phyloP scores from a whole-genome alignment of 2,113 vertebrate species.

The Nycticorax nycticorax region DNA sequence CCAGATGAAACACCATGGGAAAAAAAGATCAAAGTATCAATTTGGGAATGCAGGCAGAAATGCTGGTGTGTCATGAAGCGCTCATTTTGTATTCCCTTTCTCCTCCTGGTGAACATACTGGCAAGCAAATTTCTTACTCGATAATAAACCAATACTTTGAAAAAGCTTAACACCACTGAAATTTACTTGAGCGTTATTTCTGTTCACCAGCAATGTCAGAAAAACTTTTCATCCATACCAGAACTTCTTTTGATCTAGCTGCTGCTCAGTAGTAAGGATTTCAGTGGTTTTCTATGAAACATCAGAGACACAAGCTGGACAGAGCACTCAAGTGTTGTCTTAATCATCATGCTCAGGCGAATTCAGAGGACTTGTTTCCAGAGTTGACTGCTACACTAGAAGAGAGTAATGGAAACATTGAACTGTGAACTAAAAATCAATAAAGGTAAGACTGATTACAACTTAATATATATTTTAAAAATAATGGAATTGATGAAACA shows the following conservation, averaged over 20 bases:
- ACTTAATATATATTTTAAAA: neutral
- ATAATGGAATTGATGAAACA: neutral
- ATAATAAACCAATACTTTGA: neutral
- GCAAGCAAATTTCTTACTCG: neutral
- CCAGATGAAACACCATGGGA: neutral
- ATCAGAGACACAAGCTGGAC: neutral
- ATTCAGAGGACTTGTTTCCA: neutral
- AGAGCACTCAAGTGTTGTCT: neutral
- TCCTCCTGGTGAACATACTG: neutral
- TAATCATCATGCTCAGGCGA: neutral
- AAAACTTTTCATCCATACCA: neutral
- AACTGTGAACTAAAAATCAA: neutral
- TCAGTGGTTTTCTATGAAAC: neutral
- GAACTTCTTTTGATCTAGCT: neutral
- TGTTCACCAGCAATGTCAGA: neutral
- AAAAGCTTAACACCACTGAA: neutral
- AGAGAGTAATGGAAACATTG: constrained; percentile 1
- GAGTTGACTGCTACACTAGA: neutral
- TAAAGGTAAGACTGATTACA: neutral
- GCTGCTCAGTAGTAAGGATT: neutral
- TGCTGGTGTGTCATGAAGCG: neutral
- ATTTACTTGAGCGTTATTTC: neutral
- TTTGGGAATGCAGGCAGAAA: neutral
- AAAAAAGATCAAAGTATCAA: neutral
- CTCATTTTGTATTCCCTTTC: neutral